Base-by-base conservation (phyloP, 2,888 invertebrate genomes). In the Acronicta alni region DNA sequence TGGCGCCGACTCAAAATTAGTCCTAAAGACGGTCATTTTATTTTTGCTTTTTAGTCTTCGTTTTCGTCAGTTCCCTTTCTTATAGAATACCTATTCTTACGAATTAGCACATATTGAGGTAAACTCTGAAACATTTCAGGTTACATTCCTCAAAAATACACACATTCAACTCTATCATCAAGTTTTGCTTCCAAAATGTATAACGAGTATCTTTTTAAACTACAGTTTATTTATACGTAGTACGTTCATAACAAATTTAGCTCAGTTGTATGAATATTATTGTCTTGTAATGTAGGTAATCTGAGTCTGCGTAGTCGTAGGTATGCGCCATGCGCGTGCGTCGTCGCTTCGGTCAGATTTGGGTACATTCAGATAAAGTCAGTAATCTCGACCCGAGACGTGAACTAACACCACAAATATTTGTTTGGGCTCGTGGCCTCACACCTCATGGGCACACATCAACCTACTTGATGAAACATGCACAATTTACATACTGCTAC, bases 351-450 rank as follows among this genome's bases (percentile, higher is more conserved):
- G 88, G 87, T 87, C 87, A 90, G 85, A 87, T 87, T 86, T 82
- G 83, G 83, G 81, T 79, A 82, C 85, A 86, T 80, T 87, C 79
- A 89, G 90, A 90, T 89, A 89, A 88, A 87, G 79, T 82, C 79
- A 80, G 85, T 90, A 89, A 90, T 91, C 91, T 90, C 81, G 63
- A 79, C 77, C 77, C 73, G 82, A 83, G 83, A 83, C 80, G 80
- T 73, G 75, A 85, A 85, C 85, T 81, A 84, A 84, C 86, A 79
- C 65, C 70, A 81, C 88, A 90, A 92, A 92, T 91, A 91, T 92
- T 92, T 91, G 87, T 81, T 75, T 66, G 68, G 83, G 82, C 78
- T 78, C 77, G 74, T 71, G 79, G 82, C 83, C 82, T 81, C 83
- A 81, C 83, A 81, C 83, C 78, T 84, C 71, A 79, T 48, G 47